Percentiles rank a stretch among this genome's conserved stretches.
Evolutionary conservation across 2,888 invertebrate genomes (phyloP).

Genomic region (Julus scandinavius): DNA sequence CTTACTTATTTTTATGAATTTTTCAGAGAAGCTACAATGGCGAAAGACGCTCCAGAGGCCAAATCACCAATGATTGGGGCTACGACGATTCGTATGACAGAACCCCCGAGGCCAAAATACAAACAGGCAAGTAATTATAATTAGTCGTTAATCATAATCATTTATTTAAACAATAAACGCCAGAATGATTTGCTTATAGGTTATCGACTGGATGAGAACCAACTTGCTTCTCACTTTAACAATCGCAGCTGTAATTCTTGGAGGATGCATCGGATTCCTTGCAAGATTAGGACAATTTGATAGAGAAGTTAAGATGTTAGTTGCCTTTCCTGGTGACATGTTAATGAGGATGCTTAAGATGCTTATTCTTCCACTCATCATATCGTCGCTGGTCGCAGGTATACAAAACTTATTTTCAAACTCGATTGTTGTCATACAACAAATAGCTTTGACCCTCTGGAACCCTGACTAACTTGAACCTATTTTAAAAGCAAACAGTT

Average conservation of each 20-base stretch:
- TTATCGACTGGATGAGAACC: slow-evolving; percentile 66
- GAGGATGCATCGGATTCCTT: slow-evolving; percentile 72
- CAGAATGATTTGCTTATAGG: slow-evolving; percentile 58
- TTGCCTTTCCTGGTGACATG: slow-evolving; percentile 76
- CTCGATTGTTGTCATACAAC: not conserved
- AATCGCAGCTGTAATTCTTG: slow-evolving; percentile 71
- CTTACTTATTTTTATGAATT: not conserved
- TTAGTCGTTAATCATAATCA: not conserved
- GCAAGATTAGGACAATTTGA: slow-evolving; percentile 66
- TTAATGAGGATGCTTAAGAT: slow-evolving; percentile 76
- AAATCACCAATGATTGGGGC: slow-evolving; percentile 54
- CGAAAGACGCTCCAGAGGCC: slow-evolving; percentile 48
- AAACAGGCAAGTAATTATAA: slow-evolving; percentile 12
- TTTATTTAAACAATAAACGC: not conserved
- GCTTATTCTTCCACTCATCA: slow-evolving; percentile 76
- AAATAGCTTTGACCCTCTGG: no score
- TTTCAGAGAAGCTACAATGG: slow-evolving; percentile 44
- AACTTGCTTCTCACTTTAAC: slow-evolving; percentile 73
- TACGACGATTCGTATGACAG: slow-evolving; percentile 51
- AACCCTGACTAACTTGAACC: no score
- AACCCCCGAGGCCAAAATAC: slow-evolving; percentile 44
- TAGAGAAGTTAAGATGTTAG: slow-evolving; percentile 67
- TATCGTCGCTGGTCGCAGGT: slow-evolving; percentile 75
- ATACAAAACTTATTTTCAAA: not conserved
- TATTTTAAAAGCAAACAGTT: no score